Conservation (phyloP, 1,140 invertebrate genomes). For the Rhopalosiphum padi region DNA sequence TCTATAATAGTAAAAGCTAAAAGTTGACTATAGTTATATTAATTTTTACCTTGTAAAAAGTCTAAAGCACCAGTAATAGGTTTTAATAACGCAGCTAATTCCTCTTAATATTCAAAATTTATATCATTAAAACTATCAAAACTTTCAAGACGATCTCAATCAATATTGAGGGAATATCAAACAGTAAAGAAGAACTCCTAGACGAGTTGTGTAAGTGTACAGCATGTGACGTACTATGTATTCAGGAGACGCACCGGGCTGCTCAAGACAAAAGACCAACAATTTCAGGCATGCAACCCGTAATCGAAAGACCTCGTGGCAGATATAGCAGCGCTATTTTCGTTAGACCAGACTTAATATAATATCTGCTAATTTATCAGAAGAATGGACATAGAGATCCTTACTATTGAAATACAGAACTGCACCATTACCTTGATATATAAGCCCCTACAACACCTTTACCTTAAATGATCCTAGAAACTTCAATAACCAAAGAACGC, state of each 20-base stretch:
- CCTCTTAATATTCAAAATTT: too few species aligned
- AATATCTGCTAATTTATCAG: constrained; percentile 2
- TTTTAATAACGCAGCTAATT: too few species aligned
- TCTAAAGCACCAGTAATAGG: too few species aligned
- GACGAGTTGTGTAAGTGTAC: background rate
- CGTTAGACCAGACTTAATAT: constrained; percentile 28
- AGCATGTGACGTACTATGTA: constrained; percentile 25
- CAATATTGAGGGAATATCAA: constrained; percentile 19
- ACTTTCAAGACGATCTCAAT: constrained; percentile 13
- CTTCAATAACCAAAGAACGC: constrained; percentile 39
- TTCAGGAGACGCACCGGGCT: constrained; percentile 52
- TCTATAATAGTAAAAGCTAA: too few species aligned
- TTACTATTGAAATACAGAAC: background rate
- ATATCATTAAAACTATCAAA: too few species aligned
- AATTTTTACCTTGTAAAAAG: too few species aligned
- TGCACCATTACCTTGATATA: constrained; percentile 28
- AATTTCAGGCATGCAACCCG: constrained; percentile 45
- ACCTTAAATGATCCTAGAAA: constrained; percentile 42
- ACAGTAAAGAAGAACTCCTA: constrained; percentile 29
- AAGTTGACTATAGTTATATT: too few species aligned
- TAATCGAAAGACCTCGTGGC: constrained; percentile 51
- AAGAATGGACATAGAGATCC: background rate
- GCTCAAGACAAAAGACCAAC: constrained; percentile 41
- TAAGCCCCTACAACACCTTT: constrained; percentile 37
- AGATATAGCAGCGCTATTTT: constrained; percentile 56